These are phyloP conservation scores for Melanotus villosus DNA, from an alignment of 2,888 invertebrate genomes.

Conservation along the genomic window DNA sequence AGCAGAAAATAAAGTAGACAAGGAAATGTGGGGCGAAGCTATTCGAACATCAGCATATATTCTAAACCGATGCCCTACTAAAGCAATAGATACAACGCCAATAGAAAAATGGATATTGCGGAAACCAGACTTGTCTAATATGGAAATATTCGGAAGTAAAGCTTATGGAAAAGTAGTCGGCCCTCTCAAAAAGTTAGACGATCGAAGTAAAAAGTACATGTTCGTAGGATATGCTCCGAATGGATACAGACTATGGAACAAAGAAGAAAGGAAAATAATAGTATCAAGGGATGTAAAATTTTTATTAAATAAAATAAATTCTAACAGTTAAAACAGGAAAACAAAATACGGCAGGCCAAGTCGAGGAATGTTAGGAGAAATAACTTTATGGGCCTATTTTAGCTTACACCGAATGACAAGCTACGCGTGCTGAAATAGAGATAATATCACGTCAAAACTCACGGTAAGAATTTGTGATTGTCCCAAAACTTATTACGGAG, in stretches of 20 bases:
- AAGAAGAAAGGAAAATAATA: background rate
- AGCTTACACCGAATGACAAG: too few species aligned
- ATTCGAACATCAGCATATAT: background rate
- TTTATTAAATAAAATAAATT: background rate
- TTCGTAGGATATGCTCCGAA: background rate
- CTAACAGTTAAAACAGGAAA: background rate
- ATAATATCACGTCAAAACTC: too few species aligned
- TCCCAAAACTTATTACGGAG: too few species aligned
- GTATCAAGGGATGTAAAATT: background rate
- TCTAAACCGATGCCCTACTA: background rate
- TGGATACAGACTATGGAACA: background rate
- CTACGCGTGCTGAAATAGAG: too few species aligned
- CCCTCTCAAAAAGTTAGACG: background rate
- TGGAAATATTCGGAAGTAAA: background rate
- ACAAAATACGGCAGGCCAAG: background rate
- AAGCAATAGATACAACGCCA: background rate
- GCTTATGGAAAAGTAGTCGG: background rate
- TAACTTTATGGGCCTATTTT: background rate
- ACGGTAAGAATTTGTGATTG: too few species aligned
- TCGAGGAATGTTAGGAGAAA: too few species aligned
- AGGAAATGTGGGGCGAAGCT: conserved; percentile 2
- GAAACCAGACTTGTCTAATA: background rate
- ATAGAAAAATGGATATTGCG: background rate
- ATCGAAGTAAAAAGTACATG: background rate
- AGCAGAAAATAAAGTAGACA: background rate